These are phyloP conservation scores for Amphiprion clarkii DNA, from an alignment of 2,797 vertebrate species.

Conservation along the genomic window DNA sequence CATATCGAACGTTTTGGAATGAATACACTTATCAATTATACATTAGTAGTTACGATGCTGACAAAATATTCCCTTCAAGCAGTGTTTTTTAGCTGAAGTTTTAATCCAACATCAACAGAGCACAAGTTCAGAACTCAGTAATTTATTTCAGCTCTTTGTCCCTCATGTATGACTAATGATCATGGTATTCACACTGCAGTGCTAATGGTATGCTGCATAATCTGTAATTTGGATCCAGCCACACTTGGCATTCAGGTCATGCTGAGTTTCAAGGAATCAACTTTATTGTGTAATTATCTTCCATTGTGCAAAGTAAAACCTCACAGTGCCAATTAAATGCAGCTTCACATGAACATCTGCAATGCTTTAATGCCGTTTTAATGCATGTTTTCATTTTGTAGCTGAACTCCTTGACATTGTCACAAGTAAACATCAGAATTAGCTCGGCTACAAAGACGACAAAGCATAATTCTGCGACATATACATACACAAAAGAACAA, in stretches of 20 bases:
- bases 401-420: not conserved
- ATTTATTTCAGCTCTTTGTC: constrained; percentile 12
- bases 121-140: not conserved
- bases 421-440: not conserved
- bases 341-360: constrained; percentile 2
- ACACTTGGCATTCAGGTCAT: not conserved
- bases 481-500: too few species aligned
- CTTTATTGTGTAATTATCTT: not conserved
- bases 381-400: too few species aligned
- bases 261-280: not conserved
- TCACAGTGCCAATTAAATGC: not conserved
- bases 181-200: not conserved
- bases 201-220: not conserved
- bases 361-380: not conserved
- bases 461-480: too few species aligned
- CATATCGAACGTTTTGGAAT: too few species aligned
- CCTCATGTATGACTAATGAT: not conserved
- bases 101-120: constrained; percentile 16
- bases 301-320: not conserved
- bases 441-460: too few species aligned
- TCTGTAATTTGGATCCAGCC: not conserved
- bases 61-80: not conserved
- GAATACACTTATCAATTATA: too few species aligned
- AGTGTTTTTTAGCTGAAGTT: not conserved
- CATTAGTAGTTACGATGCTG: not conserved